These are phyloP conservation scores for Nematopogon swammerdamellus DNA, from an alignment of 2,888 invertebrate species.

Conservation along the genomic window DNA sequence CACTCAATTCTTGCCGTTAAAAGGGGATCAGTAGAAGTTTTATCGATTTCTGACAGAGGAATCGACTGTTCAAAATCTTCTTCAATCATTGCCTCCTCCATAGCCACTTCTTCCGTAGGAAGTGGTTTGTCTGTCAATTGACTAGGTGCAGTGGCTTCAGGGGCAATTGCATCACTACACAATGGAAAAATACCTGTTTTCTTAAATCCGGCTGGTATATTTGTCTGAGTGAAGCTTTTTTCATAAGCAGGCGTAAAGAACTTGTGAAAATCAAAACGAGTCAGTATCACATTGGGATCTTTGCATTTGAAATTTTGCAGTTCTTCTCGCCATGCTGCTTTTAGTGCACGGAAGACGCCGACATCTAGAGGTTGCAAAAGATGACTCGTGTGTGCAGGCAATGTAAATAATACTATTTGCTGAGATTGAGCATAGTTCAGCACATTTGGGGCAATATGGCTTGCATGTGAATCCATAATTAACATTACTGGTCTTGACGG, in stretches of 20 bases:
- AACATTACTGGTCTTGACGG: constrained; percentile 12
- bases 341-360: constrained; percentile 9
- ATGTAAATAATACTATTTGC: constrained; percentile 13
- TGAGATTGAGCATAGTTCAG: constrained; percentile 8
- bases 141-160: constrained; percentile 1
- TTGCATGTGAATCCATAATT: constrained; percentile 15
- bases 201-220: constrained; percentile 5
- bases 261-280: constrained; percentile 10
- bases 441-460: constrained; percentile 11
- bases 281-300: constrained; percentile 7
- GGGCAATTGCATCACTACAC: background rate
- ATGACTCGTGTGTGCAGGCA: constrained; percentile 13
- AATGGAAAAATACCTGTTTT: constrained; percentile 1
- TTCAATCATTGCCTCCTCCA: background rate
- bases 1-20: no score
- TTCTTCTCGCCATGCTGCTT: constrained; percentile 9
- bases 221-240: constrained; percentile 9
- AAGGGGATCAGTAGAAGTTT: constrained; percentile 3
- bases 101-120: background rate
- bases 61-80: constrained; percentile 1
- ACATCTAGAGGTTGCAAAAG: constrained; percentile 13
- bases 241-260: constrained; percentile 11
- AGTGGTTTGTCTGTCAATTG: constrained; percentile 1
- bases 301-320: constrained; percentile 8
- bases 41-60: constrained; percentile 4